These are phyloP conservation scores for Brachymystax lenok DNA, from an alignment of 2,797 vertebrate species.

Conservation along the genomic window DNA sequence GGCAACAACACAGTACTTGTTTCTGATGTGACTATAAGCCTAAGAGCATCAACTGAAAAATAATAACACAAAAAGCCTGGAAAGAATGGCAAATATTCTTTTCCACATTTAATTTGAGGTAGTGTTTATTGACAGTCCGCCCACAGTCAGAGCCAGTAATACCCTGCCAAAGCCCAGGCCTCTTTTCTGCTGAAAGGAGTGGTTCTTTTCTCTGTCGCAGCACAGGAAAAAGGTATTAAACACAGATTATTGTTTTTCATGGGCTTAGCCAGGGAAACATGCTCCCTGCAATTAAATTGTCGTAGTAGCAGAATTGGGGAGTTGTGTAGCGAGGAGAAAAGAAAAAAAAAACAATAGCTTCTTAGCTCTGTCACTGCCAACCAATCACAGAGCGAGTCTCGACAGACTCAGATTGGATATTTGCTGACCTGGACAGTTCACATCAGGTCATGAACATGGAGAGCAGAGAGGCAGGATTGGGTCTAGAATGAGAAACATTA, in stretches of 20 bases:
- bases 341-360: neutral
- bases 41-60: slow-evolving; percentile 15
- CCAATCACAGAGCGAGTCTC: slow-evolving; percentile 12
- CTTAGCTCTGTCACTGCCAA: neutral
- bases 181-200: slow-evolving; percentile 24
- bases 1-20: neutral
- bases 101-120: slow-evolving; percentile 25
- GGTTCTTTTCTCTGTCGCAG: slow-evolving; percentile 24
- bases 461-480: neutral
- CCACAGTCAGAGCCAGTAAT: slow-evolving; percentile 28
- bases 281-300: slow-evolving; percentile 16
- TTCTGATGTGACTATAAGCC: neutral
- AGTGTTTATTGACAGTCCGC: slow-evolving; percentile 33
- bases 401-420: neutral
- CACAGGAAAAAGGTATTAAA: slow-evolving; percentile 33
- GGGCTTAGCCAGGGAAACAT: slow-evolving; percentile 33
- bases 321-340: slow-evolving; percentile 11
- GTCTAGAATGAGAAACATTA: neutral
- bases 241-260: slow-evolving; percentile 36
- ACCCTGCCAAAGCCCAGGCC: slow-evolving; percentile 19
- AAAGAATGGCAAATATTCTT: slow-evolving; percentile 27
- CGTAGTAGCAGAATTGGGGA: slow-evolving; percentile 10
- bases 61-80: slow-evolving; percentile 21
- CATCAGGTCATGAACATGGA: neutral
- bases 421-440: neutral